A percentile compares a stretch with the other conserved stretches of the same genome.
These are phyloP conservation scores for Scalopus aquaticus DNA, from an alignment of 2,113 vertebrate species.

Conservation along the genomic window DNA sequence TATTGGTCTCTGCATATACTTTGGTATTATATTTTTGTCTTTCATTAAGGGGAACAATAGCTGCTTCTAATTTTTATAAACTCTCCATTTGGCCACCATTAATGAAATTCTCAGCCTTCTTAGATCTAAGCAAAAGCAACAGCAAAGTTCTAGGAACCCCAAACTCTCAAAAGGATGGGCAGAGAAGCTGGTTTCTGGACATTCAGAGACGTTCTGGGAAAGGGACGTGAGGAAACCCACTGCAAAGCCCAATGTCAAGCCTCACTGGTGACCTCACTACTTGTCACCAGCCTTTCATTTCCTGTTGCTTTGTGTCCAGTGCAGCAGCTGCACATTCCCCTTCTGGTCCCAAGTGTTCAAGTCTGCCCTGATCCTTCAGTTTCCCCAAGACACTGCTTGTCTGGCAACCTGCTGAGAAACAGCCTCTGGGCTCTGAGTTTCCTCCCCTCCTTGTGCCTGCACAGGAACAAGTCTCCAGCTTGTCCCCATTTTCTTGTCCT, in stretches of 20 bases:
- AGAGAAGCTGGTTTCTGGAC: neutral
- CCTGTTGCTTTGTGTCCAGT: neutral
- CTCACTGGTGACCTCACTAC: neutral
- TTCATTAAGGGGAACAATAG: neutral
- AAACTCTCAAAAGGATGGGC: neutral
- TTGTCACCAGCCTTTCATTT: neutral
- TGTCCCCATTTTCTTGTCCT: neutral
- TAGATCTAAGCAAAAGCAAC: neutral
- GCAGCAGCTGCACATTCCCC: neutral
- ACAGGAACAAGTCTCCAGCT: neutral
- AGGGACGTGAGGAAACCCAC: fast-evolving
- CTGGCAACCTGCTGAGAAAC: neutral
- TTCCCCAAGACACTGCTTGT: neutral
- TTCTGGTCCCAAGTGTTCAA: neutral
- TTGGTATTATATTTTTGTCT: neutral
- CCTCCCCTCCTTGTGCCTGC: neutral
- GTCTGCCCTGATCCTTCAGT: neutral
- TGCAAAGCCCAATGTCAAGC: neutral
- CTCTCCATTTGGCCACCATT: neutral
- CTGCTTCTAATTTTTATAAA: neutral
- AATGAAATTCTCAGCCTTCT: neutral
- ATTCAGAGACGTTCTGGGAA: neutral
- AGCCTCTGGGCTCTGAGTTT: neutral
- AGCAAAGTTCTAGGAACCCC: neutral
- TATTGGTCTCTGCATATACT: neutral